A percentile compares a stretch with the other conserved stretches of the same genome.
phyloP scores from a whole-genome alignment of 1,140 invertebrate genomes.

The Spodoptera litura region DNA sequence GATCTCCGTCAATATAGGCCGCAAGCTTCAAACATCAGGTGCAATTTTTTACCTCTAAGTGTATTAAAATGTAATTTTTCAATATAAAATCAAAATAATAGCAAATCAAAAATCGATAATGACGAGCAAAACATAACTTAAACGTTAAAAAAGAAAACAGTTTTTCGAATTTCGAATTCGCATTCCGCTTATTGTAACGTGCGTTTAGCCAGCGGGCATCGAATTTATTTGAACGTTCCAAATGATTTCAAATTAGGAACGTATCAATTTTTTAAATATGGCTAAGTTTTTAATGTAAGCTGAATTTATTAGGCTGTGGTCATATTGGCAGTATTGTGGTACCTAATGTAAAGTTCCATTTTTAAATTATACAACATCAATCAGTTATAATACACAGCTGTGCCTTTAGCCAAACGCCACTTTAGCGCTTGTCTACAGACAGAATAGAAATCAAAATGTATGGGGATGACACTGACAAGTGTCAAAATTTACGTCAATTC shows the following conservation, averaged over 20 bases:
- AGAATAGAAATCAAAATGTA: too few species aligned
- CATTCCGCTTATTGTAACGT: conserved; percentile 60
- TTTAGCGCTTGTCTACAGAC: too few species aligned
- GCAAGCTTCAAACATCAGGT: too few species aligned
- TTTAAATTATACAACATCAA: too few species aligned
- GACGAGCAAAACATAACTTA: background rate
- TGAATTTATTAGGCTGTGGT: conserved; percentile 21
- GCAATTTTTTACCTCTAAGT: too few species aligned
- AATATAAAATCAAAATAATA: background rate
- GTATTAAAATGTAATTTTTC: too few species aligned
- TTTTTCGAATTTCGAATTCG: conserved; percentile 52
- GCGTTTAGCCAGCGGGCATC: conserved; percentile 53
- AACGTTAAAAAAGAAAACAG: conserved; percentile 29
- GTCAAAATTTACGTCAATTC: too few species aligned
- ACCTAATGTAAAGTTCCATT: too few species aligned
- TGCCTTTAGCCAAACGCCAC: too few species aligned
- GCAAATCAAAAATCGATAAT: background rate
- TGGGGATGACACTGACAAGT: too few species aligned
- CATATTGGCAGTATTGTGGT: background rate
- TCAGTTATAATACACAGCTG: background rate
- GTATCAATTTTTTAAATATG: conserved; percentile 64
- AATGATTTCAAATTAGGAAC: conserved; percentile 65
- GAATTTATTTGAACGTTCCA: conserved; percentile 55
- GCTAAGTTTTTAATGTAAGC: conserved; percentile 51
- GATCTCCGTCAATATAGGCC: too few species aligned